These are phyloP conservation scores for Busseola fusca DNA, from an alignment of 2,888 invertebrate species.

Conservation along the genomic window DNA sequence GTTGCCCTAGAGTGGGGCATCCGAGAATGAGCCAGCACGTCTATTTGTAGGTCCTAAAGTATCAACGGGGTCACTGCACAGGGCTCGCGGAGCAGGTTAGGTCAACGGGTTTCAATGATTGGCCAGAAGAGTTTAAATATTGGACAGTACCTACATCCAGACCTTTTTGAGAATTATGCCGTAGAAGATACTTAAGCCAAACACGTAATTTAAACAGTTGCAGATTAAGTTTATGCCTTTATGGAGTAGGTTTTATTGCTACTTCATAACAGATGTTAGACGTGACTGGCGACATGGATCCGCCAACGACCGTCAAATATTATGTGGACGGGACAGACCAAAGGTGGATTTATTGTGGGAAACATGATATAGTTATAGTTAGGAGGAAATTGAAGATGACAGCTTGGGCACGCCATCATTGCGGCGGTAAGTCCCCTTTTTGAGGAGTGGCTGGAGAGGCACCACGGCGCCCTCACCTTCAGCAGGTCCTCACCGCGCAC, in stretches of 20 bases:
- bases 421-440: too few relatives aligned
- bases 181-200: background rate
- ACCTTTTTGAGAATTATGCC: background rate
- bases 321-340: background rate
- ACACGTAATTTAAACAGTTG: background rate
- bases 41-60: slow-evolving; percentile 10
- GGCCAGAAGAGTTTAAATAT: background rate
- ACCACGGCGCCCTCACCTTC: too few relatives aligned
- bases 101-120: background rate
- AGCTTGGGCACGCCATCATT: too few relatives aligned
- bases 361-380: background rate
- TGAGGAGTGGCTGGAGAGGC: too few relatives aligned
- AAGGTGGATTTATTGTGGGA: background rate
- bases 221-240: slow-evolving; percentile 4
- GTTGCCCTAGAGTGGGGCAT: background rate
- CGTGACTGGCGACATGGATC: background rate
- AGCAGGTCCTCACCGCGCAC: too few relatives aligned
- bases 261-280: background rate
- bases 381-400: background rate
- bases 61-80: slow-evolving; percentile 29
- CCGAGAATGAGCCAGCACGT: slow-evolving; percentile 5
- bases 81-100: slow-evolving; percentile 8
- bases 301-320: background rate
- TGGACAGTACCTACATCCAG: background rate
- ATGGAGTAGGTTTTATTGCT: slow-evolving; percentile 3